Evolutionary conservation across 2,888 invertebrate genomes (phyloP), one percentile per base, ranked within the genome.

Genomic region (Hyposoter dolosus): DNA sequence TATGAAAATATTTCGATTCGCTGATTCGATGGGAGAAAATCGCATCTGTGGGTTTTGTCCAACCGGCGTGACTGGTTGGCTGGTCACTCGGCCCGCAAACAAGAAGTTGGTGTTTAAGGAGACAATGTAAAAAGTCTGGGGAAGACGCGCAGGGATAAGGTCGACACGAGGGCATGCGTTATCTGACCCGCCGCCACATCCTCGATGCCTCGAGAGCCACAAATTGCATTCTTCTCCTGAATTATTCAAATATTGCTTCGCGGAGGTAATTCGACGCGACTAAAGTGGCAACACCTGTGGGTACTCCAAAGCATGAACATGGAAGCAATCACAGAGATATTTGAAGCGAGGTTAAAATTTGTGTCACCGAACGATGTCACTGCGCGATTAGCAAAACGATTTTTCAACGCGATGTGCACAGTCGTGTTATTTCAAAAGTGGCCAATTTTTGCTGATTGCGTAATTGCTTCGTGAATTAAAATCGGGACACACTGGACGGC

Each of bases 241-340:
- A 92, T 92, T 91, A 92, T 91, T 89, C 91, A 92, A 84, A 53
- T 77, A 82, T 56, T 84, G 81, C 23, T 19, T 81, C 83, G 69
- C 77, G 81, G 10, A 40, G 40, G 83, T 71, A 83, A 87, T 83
- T 77, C 43, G 78, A 69, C 68, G 84, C 68, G 84, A 63, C 79
- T 85, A 86, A 87, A 88, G 88, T 86, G 68, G 74, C 77, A 74
- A 65, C 72, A 74, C 77, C 77, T 79, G 79, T 65, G 63, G 9
- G 40, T 47, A 45, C 66, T 40, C 35, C 12, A 40, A 32, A 35
- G 6, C 35, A n/a, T 10, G 9, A n/a, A 35, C 35, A 32, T 65
- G 35, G 32, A 35, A 3, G 28, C 35, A 35, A 53, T 35, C 12
- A 1, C 12, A 0, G 50, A 17, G 47, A 23, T 0, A 4, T 28